Conservation (phyloP, 2,113 vertebrate genomes). For the cattle (Bos taurus) region ARS-UCD2.0 NC_037331.1:407501-408000, state of each 20-base stretch:
- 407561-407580: background rate
- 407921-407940: background rate
- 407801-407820: background rate
- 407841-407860: background rate
- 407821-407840: background rate
- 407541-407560: background rate
- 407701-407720: conserved; percentile 60
- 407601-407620: conserved; percentile 15
- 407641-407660: conserved; percentile 27
- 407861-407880: background rate
- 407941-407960: background rate
- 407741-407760: conserved; percentile 60
- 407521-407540: background rate
- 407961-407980: background rate
- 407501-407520: background rate
- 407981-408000: background rate
- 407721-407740: conserved; percentile 51
- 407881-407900: background rate
- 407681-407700: conserved; percentile 54
- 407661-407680: conserved; percentile 7
- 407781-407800: background rate
- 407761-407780: conserved; percentile 1
- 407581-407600: background rate
- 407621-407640: background rate
- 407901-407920: background rate